Evolutionary conservation across 2,113 vertebrate species (phyloP).

Genomic region (Ceyx margarethae): DNA sequence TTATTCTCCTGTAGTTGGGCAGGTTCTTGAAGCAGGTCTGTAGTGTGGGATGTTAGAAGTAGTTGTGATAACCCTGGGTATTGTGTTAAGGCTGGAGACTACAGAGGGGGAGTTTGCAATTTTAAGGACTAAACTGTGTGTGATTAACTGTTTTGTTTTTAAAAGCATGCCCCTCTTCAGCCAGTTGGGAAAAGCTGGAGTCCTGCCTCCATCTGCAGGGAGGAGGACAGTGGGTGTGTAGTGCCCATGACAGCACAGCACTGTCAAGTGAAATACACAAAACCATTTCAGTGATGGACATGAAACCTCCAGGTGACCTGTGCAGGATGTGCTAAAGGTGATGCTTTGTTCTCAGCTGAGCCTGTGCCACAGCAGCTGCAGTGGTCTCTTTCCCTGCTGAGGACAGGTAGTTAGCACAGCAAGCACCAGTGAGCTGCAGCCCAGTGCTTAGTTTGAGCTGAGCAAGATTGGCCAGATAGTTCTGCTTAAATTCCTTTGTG

Average conservation of each 20-base stretch:
- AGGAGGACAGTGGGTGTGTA: background rate
- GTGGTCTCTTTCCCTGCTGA: background rate
- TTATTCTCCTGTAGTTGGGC: rapidly evolving
- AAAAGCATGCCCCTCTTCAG: background rate
- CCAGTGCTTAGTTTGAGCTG: background rate
- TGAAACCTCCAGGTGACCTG: background rate
- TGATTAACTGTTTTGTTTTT: background rate
- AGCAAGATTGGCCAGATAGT: rapidly evolving
- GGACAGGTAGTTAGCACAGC: rapidly evolving
- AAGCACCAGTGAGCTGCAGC: rapidly evolving
- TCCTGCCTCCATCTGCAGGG: background rate
- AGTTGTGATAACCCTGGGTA: background rate
- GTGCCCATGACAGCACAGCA: rapidly evolving
- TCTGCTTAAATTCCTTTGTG: background rate
- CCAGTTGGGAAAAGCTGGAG: background rate
- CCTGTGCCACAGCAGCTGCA: background rate
- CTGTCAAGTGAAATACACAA: background rate
- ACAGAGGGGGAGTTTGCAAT: background rate
- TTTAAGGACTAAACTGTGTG: background rate
- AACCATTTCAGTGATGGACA: background rate
- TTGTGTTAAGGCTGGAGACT: background rate
- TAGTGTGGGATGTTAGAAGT: background rate
- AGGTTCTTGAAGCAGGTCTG: background rate
- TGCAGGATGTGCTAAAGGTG: background rate
- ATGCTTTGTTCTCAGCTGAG: background rate